These are phyloP conservation scores for Actinia tenebrosa DNA, from an alignment of 64 coral and sea anemone genomes.

Conservation along the genomic window DNA sequence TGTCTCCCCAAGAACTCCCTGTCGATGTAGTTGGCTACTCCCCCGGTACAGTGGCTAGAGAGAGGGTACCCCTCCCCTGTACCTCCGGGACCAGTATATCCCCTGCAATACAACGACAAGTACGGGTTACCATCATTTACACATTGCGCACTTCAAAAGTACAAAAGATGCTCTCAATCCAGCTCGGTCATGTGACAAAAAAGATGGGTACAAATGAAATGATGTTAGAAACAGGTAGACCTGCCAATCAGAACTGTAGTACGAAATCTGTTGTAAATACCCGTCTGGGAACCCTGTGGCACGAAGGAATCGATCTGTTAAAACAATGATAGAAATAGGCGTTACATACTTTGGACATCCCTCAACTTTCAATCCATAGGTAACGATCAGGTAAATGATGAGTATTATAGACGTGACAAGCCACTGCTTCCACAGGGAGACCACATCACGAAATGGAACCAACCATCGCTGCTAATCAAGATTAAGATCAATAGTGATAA, in stretches of 20 bases:
- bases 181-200: no score
- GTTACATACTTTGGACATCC: slow-evolving; percentile 82
- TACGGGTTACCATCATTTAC: no score
- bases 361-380: slow-evolving; percentile 50
- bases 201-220: no score
- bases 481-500: background rate
- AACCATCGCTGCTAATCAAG: slow-evolving; percentile 67
- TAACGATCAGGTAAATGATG: slow-evolving; percentile 56
- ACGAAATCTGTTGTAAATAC: no score
- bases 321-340: background rate
- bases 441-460: slow-evolving; percentile 75
- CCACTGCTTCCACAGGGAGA: slow-evolving; percentile 87
- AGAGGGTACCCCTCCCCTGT: slow-evolving; percentile 50
- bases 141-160: no score
- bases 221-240: no score
- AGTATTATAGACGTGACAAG: slow-evolving; percentile 54
- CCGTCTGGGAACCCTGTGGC: background rate
- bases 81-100: slow-evolving; percentile 75
- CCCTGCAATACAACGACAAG: slow-evolving; percentile 40
- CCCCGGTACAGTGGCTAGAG: slow-evolving; percentile 71
- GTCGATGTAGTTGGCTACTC: slow-evolving; percentile 88
- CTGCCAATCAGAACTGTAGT: no score
- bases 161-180: no score
- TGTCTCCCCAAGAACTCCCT: slow-evolving; percentile 69
- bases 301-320: background rate